Evolutionary conservation across 2,113 vertebrate species (phyloP).

Genomic region (Oryzias woworae): DNA sequence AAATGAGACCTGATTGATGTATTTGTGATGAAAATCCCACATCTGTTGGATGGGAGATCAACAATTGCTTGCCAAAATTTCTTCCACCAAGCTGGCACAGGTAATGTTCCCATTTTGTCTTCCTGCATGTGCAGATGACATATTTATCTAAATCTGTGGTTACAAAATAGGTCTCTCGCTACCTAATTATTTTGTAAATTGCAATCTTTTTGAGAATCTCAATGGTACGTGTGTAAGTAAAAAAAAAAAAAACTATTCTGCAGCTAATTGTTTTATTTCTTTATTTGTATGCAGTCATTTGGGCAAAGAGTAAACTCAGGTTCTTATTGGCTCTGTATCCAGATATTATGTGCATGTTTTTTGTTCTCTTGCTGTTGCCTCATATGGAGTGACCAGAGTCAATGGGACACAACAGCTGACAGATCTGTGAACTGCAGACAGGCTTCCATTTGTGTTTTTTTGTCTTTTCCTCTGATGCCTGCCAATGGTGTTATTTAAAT

Average conservation of each 20-base stretch:
- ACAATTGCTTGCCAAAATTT: conserved; percentile 14
- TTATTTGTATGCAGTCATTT: conserved; percentile 12
- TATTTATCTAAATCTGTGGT: conserved; percentile 19
- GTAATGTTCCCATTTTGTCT: conserved; percentile 26
- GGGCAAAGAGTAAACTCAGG: conserved; percentile 12
- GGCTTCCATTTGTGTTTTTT: conserved; percentile 51
- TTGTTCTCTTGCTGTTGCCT: conserved; percentile 26
- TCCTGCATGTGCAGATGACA: conserved; percentile 14
- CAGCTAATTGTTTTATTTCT: background rate
- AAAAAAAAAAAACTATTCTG: too few relatives aligned
- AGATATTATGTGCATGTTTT: conserved; percentile 10
- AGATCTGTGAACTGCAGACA: conserved; percentile 61
- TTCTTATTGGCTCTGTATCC: conserved; percentile 15
- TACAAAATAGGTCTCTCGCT: conserved; percentile 2
- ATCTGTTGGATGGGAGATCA: conserved; percentile 19
- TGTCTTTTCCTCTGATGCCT: conserved; percentile 55
- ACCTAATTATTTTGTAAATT: too few relatives aligned
- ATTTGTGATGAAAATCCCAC: conserved; percentile 45
- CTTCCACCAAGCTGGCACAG: conserved; percentile 17
- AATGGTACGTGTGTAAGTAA: too few relatives aligned
- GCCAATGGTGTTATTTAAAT: conserved; percentile 56
- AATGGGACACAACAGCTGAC: conserved; percentile 59
- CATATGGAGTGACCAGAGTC: conserved; percentile 57
- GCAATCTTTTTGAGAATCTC: too few relatives aligned
- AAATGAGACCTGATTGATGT: conserved; percentile 43